phyloP scores from a whole-genome alignment of 2,113 vertebrate species.

The Myocastor coypus region DNA sequence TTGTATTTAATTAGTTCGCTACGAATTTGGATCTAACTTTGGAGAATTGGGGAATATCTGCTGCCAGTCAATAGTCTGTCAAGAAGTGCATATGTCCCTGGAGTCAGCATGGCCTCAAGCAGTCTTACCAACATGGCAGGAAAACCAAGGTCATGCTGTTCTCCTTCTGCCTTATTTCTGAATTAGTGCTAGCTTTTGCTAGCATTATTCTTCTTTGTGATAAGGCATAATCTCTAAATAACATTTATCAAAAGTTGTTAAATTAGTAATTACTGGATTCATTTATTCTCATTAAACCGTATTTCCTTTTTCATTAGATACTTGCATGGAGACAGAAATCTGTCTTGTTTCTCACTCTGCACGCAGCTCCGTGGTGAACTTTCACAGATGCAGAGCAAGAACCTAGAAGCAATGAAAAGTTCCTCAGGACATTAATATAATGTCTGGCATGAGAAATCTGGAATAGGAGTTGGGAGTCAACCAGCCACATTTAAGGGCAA shows the following conservation, averaged over 20 bases:
- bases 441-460: neutral
- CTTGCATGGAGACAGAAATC: neutral
- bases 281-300: neutral
- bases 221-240: conserved; percentile 30
- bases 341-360: neutral
- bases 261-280: neutral
- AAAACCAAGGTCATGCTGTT: conserved; percentile 13
- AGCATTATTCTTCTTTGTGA: neutral
- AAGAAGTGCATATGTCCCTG: neutral
- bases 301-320: neutral
- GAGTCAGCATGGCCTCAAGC: neutral
- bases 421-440: neutral
- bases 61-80: neutral
- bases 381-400: neutral
- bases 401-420: neutral
- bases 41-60: neutral
- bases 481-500: neutral
- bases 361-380: neutral
- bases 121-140: neutral
- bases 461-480: neutral
- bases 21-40: conserved; percentile 36
- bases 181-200: conserved; percentile 23
- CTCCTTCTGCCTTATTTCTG: neutral
- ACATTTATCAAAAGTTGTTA: conserved; percentile 25
- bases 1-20: conserved; percentile 52